Conservation (phyloP, 2,797 vertebrate genomes). For the Mormyrus proboscirostris region DNA sequence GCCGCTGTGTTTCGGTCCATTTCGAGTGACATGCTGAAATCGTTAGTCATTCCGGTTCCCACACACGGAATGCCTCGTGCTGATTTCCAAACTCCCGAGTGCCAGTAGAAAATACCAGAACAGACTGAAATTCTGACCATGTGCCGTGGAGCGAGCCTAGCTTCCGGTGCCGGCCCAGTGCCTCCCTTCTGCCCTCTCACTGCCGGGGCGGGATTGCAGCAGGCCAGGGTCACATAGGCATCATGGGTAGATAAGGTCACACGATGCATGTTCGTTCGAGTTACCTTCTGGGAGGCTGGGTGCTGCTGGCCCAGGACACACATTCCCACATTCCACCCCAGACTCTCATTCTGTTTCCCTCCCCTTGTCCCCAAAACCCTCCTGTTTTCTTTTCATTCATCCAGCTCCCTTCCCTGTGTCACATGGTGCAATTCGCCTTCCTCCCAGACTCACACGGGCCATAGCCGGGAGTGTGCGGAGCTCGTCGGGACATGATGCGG, state of each 20-base stretch:
- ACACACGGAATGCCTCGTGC: not conserved
- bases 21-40: slow-evolving; percentile 22
- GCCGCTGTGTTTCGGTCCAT: slow-evolving; percentile 55
- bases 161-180: not conserved
- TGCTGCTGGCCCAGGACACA: not conserved
- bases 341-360: not conserved
- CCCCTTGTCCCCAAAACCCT: not conserved
- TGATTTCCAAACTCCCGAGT: not conserved
- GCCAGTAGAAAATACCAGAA: not conserved
- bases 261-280: not conserved
- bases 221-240: not conserved
- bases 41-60: slow-evolving; percentile 8
- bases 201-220: not conserved
- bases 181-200: not conserved
- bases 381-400: not conserved
- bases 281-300: not conserved
- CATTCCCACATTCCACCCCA: not conserved
- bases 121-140: not conserved
- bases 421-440: not conserved
- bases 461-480: not conserved
- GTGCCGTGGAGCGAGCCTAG: not conserved
- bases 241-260: not conserved
- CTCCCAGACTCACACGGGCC: not conserved
- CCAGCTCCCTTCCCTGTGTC: not conserved
- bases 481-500: not conserved